These are phyloP conservation scores for Heliothis peltigera DNA, from an alignment of 2,888 invertebrate species.

Conservation along the genomic window DNA sequence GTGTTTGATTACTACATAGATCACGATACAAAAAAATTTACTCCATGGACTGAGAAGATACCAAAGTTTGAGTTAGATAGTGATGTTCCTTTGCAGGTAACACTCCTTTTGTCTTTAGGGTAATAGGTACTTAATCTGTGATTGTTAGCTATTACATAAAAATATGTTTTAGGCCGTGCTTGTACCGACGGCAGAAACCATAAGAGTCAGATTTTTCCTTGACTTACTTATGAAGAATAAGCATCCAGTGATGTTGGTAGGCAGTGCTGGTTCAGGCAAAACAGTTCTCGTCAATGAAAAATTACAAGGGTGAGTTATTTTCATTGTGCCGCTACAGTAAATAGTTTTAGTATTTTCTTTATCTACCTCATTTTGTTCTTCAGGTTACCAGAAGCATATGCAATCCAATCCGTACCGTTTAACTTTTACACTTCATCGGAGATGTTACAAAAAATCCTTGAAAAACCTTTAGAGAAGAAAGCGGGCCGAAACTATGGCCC, in stretches of 20 bases:
- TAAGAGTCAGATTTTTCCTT: conserved; percentile 96
- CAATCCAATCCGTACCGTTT: conserved; percentile 97
- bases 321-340: not conserved
- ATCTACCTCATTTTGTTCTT: conserved; percentile 32
- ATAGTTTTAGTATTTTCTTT: not conserved
- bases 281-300: conserved; percentile 95
- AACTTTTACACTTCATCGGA: conserved; percentile 99
- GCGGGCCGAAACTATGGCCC: conserved; percentile 98
- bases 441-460: conserved; percentile 97
- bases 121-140: too few relatives aligned
- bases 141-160: not conserved
- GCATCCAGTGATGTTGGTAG: conserved; percentile 98
- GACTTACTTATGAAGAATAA: conserved; percentile 96
- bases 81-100: conserved; percentile 96
- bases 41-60: conserved; percentile 96
- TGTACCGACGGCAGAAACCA: conserved; percentile 98
- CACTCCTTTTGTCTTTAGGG: too few relatives aligned
- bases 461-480: conserved; percentile 98
- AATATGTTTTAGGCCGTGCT: conserved; percentile 92
- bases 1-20: conserved; percentile 99
- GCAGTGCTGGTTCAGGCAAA: conserved; percentile 98
- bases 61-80: conserved; percentile 97
- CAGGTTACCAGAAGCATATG: conserved; percentile 95
- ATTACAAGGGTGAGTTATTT: conserved; percentile 84
- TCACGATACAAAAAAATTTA: conserved; percentile 96